These are phyloP conservation scores for Pelobates fuscus DNA, from an alignment of 2,113 vertebrate species.

Conservation along the genomic window DNA sequence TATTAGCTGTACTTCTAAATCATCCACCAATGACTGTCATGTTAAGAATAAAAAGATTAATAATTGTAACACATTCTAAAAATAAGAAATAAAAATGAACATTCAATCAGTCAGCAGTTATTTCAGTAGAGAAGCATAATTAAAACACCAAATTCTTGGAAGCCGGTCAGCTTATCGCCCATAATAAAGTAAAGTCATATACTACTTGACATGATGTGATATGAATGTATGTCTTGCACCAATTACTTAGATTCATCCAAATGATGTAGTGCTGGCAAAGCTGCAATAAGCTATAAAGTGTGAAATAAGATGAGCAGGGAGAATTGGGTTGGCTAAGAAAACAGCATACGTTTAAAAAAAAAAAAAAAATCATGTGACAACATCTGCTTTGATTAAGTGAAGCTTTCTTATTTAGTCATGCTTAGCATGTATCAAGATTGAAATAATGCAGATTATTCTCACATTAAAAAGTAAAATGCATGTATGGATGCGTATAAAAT, in stretches of 20 bases:
- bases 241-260: constrained; percentile 22
- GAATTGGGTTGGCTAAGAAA: background rate
- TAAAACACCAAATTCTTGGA: constrained; percentile 5
- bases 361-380: background rate
- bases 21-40: too few relatives aligned
- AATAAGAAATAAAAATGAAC: background rate
- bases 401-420: background rate
- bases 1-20: background rate
- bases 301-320: background rate
- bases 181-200: constrained; percentile 15
- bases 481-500: too few relatives aligned
- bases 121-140: background rate
- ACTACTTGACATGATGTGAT: constrained; percentile 22
- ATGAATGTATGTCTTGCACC: constrained; percentile 9
- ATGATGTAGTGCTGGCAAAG: constrained; percentile 5
- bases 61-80: background rate
- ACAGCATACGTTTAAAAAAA: background rate
- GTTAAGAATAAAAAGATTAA: background rate
- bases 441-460: too few relatives aligned
- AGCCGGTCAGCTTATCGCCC: background rate
- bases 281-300: constrained; percentile 1
- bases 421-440: too few relatives aligned
- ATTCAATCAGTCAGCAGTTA: background rate
- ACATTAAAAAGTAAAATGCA: too few relatives aligned
- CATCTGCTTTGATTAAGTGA: background rate